Percentiles rank a stretch among this genome's conserved stretches.
Conservation (phyloP, 2,888 invertebrate species). For the Chrysodeixis includens region DNA sequence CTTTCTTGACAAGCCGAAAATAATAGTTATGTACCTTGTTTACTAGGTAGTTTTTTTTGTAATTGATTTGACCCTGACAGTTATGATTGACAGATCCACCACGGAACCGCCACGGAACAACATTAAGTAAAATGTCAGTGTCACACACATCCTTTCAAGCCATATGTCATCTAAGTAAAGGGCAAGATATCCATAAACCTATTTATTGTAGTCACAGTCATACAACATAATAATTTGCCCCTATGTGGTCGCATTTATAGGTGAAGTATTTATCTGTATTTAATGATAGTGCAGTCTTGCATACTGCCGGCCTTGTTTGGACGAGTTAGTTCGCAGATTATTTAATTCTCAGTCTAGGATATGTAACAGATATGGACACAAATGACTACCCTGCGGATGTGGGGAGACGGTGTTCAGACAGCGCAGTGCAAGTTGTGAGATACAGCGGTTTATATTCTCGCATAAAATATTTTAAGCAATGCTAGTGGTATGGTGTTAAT, state of each 20-base stretch:
- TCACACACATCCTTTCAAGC: not conserved
- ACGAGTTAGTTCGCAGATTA: conserved; percentile 60
- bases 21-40: too few species aligned
- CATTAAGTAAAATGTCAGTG: not conserved
- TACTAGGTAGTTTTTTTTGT: not conserved
- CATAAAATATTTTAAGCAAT: too few species aligned
- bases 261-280: conserved; percentile 38
- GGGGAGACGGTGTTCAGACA: conserved; percentile 34
- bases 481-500: too few species aligned
- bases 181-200: conserved; percentile 11
- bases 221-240: conserved; percentile 27
- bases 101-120: too few species aligned
- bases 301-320: conserved; percentile 66
- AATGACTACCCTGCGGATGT: conserved; percentile 65
- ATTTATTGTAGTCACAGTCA: conserved; percentile 30
- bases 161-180: conserved; percentile 22
- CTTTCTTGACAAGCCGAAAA: too few species aligned
- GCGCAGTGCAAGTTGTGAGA: conserved; percentile 28
- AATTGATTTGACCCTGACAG: not conserved
- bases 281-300: conserved; percentile 44
- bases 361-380: conserved; percentile 71
- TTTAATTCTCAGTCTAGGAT: conserved; percentile 64
- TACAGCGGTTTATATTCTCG: conserved; percentile 28
- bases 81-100: not conserved
- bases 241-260: conserved; percentile 40